Base-by-base conservation (phyloP, 2,888 invertebrate genomes). In the Apodemia duryi region DNA sequence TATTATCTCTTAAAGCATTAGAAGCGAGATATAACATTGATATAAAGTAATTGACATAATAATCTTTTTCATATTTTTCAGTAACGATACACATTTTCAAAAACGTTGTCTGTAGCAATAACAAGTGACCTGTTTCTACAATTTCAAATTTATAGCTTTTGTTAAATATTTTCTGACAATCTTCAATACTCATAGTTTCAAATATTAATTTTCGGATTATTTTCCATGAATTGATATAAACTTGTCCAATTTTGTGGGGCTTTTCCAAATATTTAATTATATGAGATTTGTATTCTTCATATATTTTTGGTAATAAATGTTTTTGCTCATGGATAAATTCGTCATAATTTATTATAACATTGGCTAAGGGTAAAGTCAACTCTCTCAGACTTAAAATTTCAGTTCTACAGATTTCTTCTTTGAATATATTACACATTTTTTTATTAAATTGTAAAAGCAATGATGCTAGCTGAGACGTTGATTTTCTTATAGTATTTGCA, bases 241-340 rank as follows among this genome's bases (percentile, higher is more conserved):
- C 93, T 71, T 94, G 93, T 0, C 94, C 94, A 4, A 94, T 94
- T 84, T 95, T 95, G 69, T 94, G 94, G 0, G 95, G 95, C 75
- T 95, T 95, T 74, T 94, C 94, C 57, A 95, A 82, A 68, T 94
- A 88, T 80, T 94, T 94, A 63, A 88, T 79, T 49, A 96, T 93
- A 69, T 94, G 94, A 0, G 91, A 83, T 79, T 94, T 93, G 71
- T 95, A 94, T 73, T 93, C 90, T 61, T 92, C 84, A 74, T 92
- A 95, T 65, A 95, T 85, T 63, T 82, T 88, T 32, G 78, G 75
- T 4, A 95, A 72, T 13, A 88, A 77, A 38, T 94, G 83, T 35
- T 90, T 82, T 51, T 89, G 83, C 0, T 92, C 82, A 72, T 83
- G 76, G 60, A 88, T 65, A 73, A 84, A 82, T 70, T 84, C 75